A percentile compares a stretch with the other conserved stretches of the same genome.
phyloP scores from a whole-genome alignment of 2,113 vertebrate genomes.

The Xiphorhynchus elegans region DNA sequence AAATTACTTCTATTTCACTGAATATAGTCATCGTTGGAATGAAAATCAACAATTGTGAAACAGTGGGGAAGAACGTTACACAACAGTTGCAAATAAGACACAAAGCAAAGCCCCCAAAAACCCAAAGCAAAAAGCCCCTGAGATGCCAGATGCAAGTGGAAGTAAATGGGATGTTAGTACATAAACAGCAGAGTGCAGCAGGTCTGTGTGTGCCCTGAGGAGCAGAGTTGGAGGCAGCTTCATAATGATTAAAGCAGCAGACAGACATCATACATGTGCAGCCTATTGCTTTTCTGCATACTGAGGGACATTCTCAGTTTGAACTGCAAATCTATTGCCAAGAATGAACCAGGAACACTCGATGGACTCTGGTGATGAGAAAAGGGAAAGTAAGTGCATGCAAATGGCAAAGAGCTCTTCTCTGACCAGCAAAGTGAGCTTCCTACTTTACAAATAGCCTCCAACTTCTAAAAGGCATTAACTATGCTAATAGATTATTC shows the following conservation, averaged over 20 bases:
- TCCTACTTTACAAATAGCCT: conserved; percentile 60
- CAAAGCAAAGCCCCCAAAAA: not conserved
- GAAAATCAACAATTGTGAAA: conserved; percentile 51
- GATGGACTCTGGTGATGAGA: not conserved
- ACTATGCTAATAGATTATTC: conserved; percentile 31
- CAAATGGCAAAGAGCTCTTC: conserved; percentile 32
- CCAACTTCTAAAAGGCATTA: conserved; percentile 58
- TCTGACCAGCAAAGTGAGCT: not conserved
- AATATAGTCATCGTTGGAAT: conserved; percentile 26
- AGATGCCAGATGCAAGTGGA: not conserved
- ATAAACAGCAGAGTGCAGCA: not conserved
- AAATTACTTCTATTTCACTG: conserved; percentile 62
- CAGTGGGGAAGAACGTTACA: conserved; percentile 1
- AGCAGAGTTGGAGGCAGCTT: not conserved
- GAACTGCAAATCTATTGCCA: not conserved
- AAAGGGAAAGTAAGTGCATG: not conserved
- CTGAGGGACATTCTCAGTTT: not conserved
- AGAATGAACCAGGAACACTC: conserved; percentile 4
- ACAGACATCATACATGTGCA: not conserved
- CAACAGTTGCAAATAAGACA: conserved; percentile 22
- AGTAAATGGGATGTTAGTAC: not conserved
- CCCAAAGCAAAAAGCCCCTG: not conserved
- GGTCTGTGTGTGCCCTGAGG: not conserved
- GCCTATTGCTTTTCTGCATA: not conserved
- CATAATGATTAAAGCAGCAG: not conserved